phyloP scores from a whole-genome alignment of 2,888 invertebrate genomes.

The Geophilus truncorum region DNA sequence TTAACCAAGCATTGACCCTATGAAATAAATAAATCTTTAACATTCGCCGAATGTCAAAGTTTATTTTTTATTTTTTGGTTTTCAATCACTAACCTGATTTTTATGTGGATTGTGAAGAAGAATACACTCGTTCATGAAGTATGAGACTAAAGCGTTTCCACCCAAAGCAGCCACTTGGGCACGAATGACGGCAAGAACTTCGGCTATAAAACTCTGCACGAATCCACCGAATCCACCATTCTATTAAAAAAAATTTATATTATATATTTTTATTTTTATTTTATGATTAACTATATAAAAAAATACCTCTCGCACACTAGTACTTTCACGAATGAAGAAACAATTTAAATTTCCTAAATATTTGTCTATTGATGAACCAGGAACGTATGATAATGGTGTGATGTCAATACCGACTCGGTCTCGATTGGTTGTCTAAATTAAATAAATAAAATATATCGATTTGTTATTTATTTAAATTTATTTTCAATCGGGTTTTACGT shows the following conservation, averaged over 20 bases:
- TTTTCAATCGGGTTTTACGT: neutral
- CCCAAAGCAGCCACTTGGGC: conserved; percentile 90
- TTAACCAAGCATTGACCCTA: conserved; percentile 94
- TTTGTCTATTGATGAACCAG: conserved; percentile 69
- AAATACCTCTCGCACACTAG: conserved; percentile 71
- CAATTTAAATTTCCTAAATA: conserved; percentile 87
- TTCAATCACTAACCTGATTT: too few relatives aligned
- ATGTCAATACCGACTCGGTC: conserved; percentile 66
- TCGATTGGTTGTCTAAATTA: conserved; percentile 48
- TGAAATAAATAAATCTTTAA: conserved; percentile 46
- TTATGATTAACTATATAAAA: neutral
- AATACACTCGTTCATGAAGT: conserved; percentile 86
- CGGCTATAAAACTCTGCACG: conserved; percentile 87
- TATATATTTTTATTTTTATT: neutral
- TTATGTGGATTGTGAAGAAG: conserved; percentile 89
- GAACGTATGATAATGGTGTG: conserved; percentile 72
- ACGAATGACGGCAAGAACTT: conserved; percentile 85
- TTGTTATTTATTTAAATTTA: neutral
- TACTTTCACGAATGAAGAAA: conserved; percentile 92
- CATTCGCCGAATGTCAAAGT: too few relatives aligned
- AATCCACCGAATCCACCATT: conserved; percentile 88
- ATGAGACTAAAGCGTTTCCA: conserved; percentile 91
- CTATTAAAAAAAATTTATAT: conserved; percentile 34
- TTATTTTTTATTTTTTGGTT: conserved; percentile 38
- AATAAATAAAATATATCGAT: neutral